Evolutionary conservation across 2,113 vertebrate genomes (phyloP), one percentile per base, ranked within the genome.

Genomic region (Tenrec ecaudatus): DNA sequence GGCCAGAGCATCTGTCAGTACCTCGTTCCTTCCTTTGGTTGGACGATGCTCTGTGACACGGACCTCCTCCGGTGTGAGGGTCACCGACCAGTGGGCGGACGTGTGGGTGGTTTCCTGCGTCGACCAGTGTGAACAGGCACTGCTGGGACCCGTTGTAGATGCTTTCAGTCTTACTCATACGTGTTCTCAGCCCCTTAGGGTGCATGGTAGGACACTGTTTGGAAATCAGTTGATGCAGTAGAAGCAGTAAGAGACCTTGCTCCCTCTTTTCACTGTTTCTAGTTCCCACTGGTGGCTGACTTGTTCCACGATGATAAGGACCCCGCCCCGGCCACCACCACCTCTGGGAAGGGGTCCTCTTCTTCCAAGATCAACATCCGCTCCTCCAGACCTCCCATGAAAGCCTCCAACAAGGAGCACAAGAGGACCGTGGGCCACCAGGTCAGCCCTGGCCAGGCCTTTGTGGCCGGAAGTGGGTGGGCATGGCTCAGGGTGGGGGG

Each of bases 381-480:
- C 4, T 91, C 99, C 0, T 98, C 98, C 73, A 99, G 98, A 84
- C 94, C 98, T 0, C 47, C 57, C 0, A 94, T 98, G 60, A 99
- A 99, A 97, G 92, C 95, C n/a, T 97, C 98, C 92, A 99, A 99
- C 97, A 99, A 98, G 19, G 99, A 99, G 53, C 99, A 99, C 98
- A 98, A 98, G 97, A 99, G 99, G 94, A 99, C 98, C 0, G 99
- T 99, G 69, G 99, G 99, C 17, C 98, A 98, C 91, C 99, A 99
- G 99, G 99, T 99, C 94, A 0, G 71, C 31, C 36, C 43, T 53
- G 47, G 47, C 9, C 8, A 2, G 60, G 53, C 29, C 36, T 36
- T 47, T 0, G 0, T 6, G 64, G 66, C 12, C 0, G 8, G n/a
- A 36, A 19, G 76, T 19, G 23, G 9, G 31, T 4, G 79, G 38